These are phyloP conservation scores for Dolichallabes microphthalmus DNA, from an alignment of 2,113 vertebrate genomes.

Conservation along the genomic window DNA sequence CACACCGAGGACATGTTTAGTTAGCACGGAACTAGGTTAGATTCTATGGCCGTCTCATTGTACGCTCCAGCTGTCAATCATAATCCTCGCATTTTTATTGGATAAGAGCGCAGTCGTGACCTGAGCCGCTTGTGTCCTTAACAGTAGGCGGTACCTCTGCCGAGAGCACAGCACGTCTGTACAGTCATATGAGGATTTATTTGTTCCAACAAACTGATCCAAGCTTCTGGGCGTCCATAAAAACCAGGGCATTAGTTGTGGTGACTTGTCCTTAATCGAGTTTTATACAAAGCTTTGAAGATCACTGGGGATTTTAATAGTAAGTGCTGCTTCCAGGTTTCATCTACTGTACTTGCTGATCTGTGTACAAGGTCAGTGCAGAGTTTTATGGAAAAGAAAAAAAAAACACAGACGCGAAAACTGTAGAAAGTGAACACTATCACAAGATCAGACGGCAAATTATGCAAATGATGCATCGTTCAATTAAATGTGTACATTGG, in stretches of 20 bases:
- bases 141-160: background rate
- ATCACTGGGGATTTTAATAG: constrained; percentile 1
- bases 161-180: background rate
- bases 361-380: background rate
- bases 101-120: background rate
- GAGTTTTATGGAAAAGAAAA: background rate
- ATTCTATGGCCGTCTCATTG: background rate
- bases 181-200: too few relatives aligned
- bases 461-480: background rate
- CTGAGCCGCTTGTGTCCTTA: background rate
- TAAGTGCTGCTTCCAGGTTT: background rate
- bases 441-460: background rate
- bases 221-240: background rate
- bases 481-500: background rate
- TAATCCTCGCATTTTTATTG: background rate
- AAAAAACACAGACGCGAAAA: background rate
- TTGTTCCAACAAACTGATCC: background rate
- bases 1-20: background rate
- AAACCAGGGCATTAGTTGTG: background rate
- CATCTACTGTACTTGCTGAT: background rate
- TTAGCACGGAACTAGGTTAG: background rate
- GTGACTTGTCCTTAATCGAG: background rate
- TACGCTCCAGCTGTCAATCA: background rate
- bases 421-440: background rate
- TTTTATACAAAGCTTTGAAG: background rate